phyloP scores from a whole-genome alignment of 2,888 invertebrate species.

The Meliscaeva auricollis region DNA sequence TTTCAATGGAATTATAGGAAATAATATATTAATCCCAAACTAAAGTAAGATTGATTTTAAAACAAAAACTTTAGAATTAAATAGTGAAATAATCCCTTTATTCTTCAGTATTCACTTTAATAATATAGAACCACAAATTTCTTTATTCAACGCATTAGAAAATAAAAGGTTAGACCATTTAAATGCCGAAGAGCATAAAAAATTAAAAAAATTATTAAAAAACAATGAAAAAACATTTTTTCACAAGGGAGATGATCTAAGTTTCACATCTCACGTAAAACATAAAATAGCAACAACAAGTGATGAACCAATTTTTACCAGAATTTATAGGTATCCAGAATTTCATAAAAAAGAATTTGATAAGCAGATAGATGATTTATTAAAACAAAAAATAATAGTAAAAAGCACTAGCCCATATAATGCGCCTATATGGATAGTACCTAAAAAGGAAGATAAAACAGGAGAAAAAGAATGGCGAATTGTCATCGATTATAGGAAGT shows the following conservation, averaged over 20 bases:
- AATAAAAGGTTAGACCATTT: not conserved
- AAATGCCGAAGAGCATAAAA: slow-evolving; percentile 1
- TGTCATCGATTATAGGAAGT: slow-evolving; percentile 32
- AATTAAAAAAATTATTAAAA: not conserved
- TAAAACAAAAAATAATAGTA: slow-evolving; percentile 9
- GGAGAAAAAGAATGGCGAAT: slow-evolving; percentile 3
- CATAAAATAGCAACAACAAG: slow-evolving; percentile 12
- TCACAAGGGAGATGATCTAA: not conserved
- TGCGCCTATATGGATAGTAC: slow-evolving; percentile 14
- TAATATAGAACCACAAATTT: slow-evolving; percentile 7
- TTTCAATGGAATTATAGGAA: slow-evolving; percentile 26
- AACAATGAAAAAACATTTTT: slow-evolving; percentile 9
- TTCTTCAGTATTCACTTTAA: slow-evolving; percentile 9
- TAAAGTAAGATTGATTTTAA: slow-evolving; percentile 7
- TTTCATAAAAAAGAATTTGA: slow-evolving; percentile 11
- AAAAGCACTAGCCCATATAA: slow-evolving; percentile 5
- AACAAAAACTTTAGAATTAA: slow-evolving; percentile 23
- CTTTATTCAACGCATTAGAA: not conserved
- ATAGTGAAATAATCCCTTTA: slow-evolving; percentile 11
- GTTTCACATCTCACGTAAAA: slow-evolving; percentile 7
- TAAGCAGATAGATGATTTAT: slow-evolving; percentile 1
- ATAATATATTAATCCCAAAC: slow-evolving; percentile 10
- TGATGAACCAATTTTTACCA: slow-evolving; percentile 1
- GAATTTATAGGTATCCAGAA: slow-evolving; percentile 23
- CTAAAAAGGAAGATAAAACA: slow-evolving; percentile 5